Base-by-base conservation (phyloP, 2,888 invertebrate genomes). In the Oxyteleia sp. region DNA sequence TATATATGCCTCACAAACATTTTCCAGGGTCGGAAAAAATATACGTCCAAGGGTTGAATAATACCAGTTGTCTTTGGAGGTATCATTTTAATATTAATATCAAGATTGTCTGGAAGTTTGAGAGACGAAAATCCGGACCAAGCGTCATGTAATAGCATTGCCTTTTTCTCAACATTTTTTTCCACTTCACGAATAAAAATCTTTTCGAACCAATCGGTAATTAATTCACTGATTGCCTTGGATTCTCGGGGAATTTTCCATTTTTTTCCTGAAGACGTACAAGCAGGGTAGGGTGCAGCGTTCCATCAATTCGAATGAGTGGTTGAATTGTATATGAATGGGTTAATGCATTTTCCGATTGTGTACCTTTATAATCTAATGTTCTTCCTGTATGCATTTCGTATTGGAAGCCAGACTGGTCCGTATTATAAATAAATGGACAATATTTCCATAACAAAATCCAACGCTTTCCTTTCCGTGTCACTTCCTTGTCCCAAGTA, bases 281-380 rank as follows among this genome's bases (percentile, higher is more conserved):
- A n/a, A 49, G 23, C 23, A 49, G 15, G 4, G 23, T 23, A 7
- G 49, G 49, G 23, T 49, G 49, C 11, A 49, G 13, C 11, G 23
- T 23, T 49, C 49, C 49, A 49, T 49, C 49, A 23, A 49, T 49
- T 3, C 49, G 49, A 23, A 49, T 49, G 49, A 49, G 8, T 23
- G 49, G 49, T n/a, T 49, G 49, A 49, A 49, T 49, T 20, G 49
- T 49, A 38, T 38, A 38, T n/a, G 38, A 38, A n/a, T 38, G 38
- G 38, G 38, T 38, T 38, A 38, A 38, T 10, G 49, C 23, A 49
- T 23, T 10, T 49, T 49, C 49, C 7, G 23, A 49, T 23, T 49
- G 49, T 10, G 49, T 23, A 49, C 16, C 45, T 45, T 45, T 16
- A 5, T 5, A 16, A n/a, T n/a, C n/a, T n/a, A n/a, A n/a, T n/a